Evolutionary conservation across 2,888 invertebrate species (phyloP).

Genomic region (Sepiola atlantica): DNA sequence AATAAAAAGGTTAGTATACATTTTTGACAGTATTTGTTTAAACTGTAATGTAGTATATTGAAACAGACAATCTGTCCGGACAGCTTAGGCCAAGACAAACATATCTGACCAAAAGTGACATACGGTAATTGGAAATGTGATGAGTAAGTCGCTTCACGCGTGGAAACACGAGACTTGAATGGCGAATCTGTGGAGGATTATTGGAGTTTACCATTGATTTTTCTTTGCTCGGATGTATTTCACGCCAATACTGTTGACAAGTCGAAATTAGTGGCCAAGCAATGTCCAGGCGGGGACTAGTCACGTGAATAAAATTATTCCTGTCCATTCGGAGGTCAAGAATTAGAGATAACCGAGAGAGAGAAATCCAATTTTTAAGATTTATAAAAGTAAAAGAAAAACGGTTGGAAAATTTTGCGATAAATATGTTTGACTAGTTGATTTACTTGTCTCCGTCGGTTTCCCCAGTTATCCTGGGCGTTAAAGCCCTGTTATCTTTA

Average conservation of each 20-base stretch:
- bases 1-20: no score
- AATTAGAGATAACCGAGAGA: background rate
- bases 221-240: background rate
- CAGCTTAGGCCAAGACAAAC: background rate
- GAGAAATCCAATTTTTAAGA: background rate
- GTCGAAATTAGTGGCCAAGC: background rate
- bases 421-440: background rate
- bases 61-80: constrained; percentile 10
- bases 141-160: constrained; percentile 32
- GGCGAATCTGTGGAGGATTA: background rate
- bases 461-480: no score
- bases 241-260: background rate
- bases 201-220: background rate
- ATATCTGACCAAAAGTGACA: constrained; percentile 9
- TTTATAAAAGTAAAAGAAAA: background rate
- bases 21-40: background rate
- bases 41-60: constrained; percentile 8
- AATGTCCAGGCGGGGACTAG: background rate
- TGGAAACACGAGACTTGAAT: constrained; percentile 20
- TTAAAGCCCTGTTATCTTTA: no score
- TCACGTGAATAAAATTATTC: background rate
- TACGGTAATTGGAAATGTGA: constrained; percentile 21
- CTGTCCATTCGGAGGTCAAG: background rate
- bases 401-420: background rate
- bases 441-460: no score